A percentile compares a stretch with the other conserved stretches of the same genome.
phyloP scores from a whole-genome alignment of 2,113 vertebrate genomes.

The Bucco capensis region DNA sequence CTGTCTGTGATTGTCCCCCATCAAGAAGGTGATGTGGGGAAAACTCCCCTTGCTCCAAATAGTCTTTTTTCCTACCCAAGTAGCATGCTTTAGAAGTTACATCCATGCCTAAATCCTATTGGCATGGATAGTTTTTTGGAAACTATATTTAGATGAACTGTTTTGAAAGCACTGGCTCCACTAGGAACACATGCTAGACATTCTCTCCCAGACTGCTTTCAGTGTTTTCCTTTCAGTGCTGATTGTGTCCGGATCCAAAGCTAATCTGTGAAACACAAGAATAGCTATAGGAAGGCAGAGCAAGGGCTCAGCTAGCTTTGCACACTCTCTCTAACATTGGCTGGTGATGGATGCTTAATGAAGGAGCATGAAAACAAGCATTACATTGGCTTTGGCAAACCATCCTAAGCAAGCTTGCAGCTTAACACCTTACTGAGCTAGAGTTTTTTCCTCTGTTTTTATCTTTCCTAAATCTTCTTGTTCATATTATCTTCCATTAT shows the following conservation, averaged over 20 bases:
- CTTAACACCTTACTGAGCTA: neutral
- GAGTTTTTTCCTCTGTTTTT: neutral
- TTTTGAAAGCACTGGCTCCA: neutral
- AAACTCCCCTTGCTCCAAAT: neutral
- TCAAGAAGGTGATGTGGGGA: neutral
- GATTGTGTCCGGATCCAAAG: neutral
- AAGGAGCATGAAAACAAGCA: neutral
- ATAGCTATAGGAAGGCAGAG: neutral
- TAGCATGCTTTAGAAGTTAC: neutral
- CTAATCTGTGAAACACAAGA: neutral
- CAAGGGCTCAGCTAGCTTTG: neutral
- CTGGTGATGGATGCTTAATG: neutral
- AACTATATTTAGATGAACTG: neutral
- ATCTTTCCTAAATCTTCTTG: neutral
- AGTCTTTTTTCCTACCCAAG: neutral
- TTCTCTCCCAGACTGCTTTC: neutral
- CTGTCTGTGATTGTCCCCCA: neutral
- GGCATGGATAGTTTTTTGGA: neutral
- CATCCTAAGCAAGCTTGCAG: neutral
- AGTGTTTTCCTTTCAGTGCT: neutral
- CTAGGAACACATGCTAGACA: neutral
- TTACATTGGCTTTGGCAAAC: neutral
- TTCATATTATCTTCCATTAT: neutral
- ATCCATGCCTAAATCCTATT: neutral
- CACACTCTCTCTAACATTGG: fast-evolving